These are phyloP conservation scores for Xiphophorus birchmanni DNA, from an alignment of 2,797 vertebrate species.

Conservation along the genomic window DNA sequence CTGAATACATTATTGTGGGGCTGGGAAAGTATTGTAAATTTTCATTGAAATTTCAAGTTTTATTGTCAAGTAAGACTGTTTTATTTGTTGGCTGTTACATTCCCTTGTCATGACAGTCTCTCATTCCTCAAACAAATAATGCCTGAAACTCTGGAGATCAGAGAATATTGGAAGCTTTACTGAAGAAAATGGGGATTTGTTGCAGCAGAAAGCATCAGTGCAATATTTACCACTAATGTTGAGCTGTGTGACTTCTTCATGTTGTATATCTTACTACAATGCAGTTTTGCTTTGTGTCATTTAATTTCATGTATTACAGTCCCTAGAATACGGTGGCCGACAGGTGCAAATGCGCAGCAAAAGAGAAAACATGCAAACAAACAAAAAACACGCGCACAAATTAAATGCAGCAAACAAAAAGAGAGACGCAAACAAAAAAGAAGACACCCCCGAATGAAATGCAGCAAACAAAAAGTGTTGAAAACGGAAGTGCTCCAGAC, in stretches of 20 bases:
- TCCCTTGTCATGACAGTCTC: not conserved
- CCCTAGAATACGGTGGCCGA: no score
- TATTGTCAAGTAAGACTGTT: not conserved
- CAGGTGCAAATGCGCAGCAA: no score
- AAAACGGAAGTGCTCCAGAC: no score
- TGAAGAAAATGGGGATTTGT: not conserved
- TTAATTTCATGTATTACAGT: not conserved
- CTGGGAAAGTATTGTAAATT: not conserved
- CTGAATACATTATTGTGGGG: not conserved
- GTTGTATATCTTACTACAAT: not conserved
- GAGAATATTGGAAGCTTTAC: not conserved
- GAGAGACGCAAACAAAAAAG: no score
- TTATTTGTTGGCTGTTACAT: not conserved
- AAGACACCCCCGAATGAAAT: no score
- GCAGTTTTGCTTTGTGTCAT: not conserved
- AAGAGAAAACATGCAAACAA: no score
- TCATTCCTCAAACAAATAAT: not conserved
- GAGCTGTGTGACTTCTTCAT: not conserved
- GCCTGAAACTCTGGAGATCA: not conserved
- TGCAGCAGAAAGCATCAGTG: not conserved
- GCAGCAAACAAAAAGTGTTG: no score
- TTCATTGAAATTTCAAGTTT: not conserved
- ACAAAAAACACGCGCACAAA: no score
- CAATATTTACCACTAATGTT: not conserved
- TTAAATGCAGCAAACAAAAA: no score